Base-by-base conservation (phyloP, 2,113 vertebrate genomes). In the Muntiacus reevesi region DNA sequence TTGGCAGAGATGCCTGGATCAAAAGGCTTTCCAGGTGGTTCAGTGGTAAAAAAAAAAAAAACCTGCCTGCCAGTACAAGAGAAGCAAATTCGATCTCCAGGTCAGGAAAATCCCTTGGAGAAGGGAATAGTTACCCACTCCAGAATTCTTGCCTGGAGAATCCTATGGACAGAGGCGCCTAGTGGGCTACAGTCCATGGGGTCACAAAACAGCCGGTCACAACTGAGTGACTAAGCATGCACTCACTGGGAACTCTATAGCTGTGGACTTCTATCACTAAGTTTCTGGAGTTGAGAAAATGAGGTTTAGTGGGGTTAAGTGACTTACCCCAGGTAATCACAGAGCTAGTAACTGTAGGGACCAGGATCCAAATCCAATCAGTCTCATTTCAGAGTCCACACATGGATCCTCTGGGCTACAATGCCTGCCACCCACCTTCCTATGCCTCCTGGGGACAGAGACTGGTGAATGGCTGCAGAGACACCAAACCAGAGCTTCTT, bases 381-480 rank as follows among this genome's bases (percentile, higher is more conserved):
- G 19, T n/a, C 19, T 10, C 82, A 81, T 33, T 25, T 17, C 40
- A 50, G 25, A 59, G 17, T 54, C 36, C n/a, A 64, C 9, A 6
- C 0, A 1, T 2, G 15, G 4, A 30, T 25, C 47, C 64, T 12
- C 33, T 36, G 27, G 8, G 55, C 36, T 54, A 2, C 2, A 19
- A 16, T 17, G 5, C 30, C 45, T 23, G 12, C 27, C 86, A 10
- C 6, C 13, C 2, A 3, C n/a, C 8, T 50, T 21, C 25, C 25
- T 9, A 1, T 3, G 40, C 50, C 57, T 28, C 11, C 27, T 33
- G 25, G 64, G 55, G 15, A 13, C 64, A 87, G 54, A 81, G 43
- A 13, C 10, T 21, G 25, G 33, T 23, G 33, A 11, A 19, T 3
- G 2, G 13, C 74, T 50, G 19, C 33, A 30, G 55, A 30, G 30